Base-by-base conservation (phyloP, 1,140 invertebrate species). In the Odontomachus brunneus region DNA sequence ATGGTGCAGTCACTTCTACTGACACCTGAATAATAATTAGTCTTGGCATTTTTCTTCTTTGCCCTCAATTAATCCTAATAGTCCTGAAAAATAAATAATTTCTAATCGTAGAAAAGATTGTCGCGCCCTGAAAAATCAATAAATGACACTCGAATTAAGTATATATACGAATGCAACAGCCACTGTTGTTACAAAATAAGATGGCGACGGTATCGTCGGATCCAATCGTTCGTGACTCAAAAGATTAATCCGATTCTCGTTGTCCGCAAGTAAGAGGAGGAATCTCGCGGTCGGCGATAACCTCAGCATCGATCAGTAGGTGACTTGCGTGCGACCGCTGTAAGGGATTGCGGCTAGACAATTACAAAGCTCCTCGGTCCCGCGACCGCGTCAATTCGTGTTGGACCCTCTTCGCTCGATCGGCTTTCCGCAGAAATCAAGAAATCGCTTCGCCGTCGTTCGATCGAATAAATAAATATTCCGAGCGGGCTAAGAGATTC, bases 321-420 rank as follows among this genome's bases (percentile, higher is more conserved):
- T 59, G 73, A 87, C 86, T 71, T 78, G 44, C 11, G 66, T 65
- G 67, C 51, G 69, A 83, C 62, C 69, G 22, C 69, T n/a, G 69
- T 84, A 75, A 69, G 76, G 74, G 85, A 88, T 53, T 63, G 55
- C 80, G 75, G 87, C 60, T 82, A 60, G 65, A 76, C 87, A 55
- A 89, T 82, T 83, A 89, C 84, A 83, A 89, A 89, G 65, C 51
- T 57, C 53, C 57, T 72, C 17, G 82, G 84, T 89, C 67, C 62
- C 60, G 73, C 53, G 71, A 72, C 49, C 66, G n/a, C 55, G 71
- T 72, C 49, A 63, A 80, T 84, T 81, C 67, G 29, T 51, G 66
- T 57, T 49, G 55, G 51, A 65, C 44, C 75, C 44, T 80, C 55
- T 59, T 7, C 38, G 38, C 38, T 44, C 26, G 71, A 3, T 14